A percentile compares a stretch with the other conserved stretches of the same genome.
Conservation (phyloP, 2,797 vertebrate genomes). For the Todus mexicanus region DNA sequence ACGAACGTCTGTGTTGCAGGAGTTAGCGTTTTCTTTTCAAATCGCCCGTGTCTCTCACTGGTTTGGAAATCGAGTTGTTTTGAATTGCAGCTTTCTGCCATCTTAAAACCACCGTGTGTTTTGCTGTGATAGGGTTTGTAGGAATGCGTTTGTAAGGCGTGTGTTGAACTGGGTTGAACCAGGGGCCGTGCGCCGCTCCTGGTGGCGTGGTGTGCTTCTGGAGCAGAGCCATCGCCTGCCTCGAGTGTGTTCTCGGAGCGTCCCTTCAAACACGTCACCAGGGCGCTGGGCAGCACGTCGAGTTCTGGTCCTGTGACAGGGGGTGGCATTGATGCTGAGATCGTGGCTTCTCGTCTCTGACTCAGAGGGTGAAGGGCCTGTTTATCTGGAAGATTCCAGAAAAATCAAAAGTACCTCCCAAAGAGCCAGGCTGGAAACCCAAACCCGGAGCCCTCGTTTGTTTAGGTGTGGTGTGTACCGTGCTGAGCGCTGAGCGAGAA, state of each 20-base stretch:
- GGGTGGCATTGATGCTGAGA: not conserved
- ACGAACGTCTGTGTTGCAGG: not conserved
- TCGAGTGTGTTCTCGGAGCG: not conserved
- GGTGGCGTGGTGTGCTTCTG: not conserved
- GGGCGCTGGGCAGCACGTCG: not conserved
- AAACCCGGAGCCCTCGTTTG: not conserved
- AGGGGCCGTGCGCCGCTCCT: not conserved
- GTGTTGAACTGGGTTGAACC: constrained; percentile 10
- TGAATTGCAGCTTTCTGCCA: not conserved
- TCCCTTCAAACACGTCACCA: not conserved
- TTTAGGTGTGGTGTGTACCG: not conserved
- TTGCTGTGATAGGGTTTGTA: constrained; percentile 3
- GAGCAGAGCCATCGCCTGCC: not conserved
- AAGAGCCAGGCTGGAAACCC: not conserved
- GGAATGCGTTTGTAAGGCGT: not conserved
- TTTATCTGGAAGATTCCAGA: not conserved
- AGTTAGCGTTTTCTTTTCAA: not conserved
- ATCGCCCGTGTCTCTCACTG: not conserved
- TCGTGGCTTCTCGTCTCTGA: not conserved
- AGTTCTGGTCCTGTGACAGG: not conserved
- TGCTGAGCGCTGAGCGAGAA: not conserved
- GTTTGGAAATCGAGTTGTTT: not conserved
- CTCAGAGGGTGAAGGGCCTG: not conserved
- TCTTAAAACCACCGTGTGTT: not conserved
- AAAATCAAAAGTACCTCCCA: not conserved